Percentiles rank a stretch among this genome's conserved stretches.
Evolutionary conservation across 2,797 vertebrate species (phyloP).

Genomic region (Manis pentadactyla): DNA sequence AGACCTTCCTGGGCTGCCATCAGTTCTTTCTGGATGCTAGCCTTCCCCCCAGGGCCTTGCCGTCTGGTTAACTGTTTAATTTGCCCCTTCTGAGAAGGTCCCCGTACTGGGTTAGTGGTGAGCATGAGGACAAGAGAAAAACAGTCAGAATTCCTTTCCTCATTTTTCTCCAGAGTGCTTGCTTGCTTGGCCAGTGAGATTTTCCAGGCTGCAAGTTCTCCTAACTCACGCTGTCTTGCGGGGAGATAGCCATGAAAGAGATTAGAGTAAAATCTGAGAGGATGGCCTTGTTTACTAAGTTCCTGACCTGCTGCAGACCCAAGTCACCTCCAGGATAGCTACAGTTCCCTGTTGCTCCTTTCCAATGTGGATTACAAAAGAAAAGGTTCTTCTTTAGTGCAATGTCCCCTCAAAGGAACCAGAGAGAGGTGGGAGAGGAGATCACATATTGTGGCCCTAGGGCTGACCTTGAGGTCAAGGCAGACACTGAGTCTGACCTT

Average conservation of each 20-base stretch:
- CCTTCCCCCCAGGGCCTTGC: neutral
- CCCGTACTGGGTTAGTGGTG: neutral
- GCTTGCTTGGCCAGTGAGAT: neutral
- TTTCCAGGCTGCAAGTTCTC: neutral
- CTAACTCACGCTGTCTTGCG: neutral
- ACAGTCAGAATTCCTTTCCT: neutral
- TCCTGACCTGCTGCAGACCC: neutral
- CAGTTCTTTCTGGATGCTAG: neutral
- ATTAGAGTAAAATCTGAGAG: conserved; percentile 30
- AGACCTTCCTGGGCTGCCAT: neutral
- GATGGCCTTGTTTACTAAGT: neutral
- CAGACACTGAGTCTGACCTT: conserved; percentile 13
- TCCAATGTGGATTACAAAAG: neutral
- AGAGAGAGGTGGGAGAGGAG: neutral
- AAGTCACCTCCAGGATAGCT: neutral
- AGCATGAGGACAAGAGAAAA: neutral
- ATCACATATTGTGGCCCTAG: neutral
- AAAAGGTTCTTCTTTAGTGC: conserved; percentile 45
- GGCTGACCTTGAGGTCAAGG: neutral
- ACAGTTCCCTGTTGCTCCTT: neutral
- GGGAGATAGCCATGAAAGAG: neutral
- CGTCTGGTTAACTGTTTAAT: neutral
- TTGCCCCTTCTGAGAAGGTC: conserved; percentile 8
- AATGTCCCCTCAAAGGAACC: neutral
- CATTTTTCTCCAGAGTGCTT: neutral